These are phyloP conservation scores for Iguana delicatissima DNA, from an alignment of 2,797 vertebrate species.

Conservation along the genomic window DNA sequence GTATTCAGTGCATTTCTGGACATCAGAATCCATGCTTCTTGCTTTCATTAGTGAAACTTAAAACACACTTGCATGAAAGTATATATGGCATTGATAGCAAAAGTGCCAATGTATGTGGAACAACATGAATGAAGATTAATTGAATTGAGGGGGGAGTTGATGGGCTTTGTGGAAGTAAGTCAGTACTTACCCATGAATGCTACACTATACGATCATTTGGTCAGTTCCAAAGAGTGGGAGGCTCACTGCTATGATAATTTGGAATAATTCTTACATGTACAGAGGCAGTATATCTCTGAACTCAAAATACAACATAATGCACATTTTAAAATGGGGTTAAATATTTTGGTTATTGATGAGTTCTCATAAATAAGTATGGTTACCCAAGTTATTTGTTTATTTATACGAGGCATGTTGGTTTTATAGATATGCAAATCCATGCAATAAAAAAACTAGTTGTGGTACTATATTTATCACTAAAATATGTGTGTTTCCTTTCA, in stretches of 20 bases:
- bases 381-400: neutral
- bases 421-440: neutral
- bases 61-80: neutral
- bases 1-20: neutral
- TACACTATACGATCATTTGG: too few relatives aligned
- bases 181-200: neutral
- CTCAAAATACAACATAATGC: too few relatives aligned
- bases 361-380: neutral
- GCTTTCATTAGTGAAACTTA: neutral
- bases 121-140: neutral
- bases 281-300: too few relatives aligned
- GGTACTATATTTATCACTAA: neutral
- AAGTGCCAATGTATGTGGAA: neutral
- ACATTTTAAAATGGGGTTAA: neutral
- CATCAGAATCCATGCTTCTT: neutral
- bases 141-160: neutral
- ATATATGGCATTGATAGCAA: neutral
- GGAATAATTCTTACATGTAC: neutral
- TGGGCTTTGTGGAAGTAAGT: neutral
- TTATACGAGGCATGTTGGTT: neutral
- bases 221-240: neutral
- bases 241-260: neutral
- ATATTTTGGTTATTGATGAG: neutral
- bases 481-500: neutral
- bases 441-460: neutral